Evolutionary conservation across 2,888 invertebrate genomes (phyloP).

Genomic region (Acanthosoma haemorrhoidale): DNA sequence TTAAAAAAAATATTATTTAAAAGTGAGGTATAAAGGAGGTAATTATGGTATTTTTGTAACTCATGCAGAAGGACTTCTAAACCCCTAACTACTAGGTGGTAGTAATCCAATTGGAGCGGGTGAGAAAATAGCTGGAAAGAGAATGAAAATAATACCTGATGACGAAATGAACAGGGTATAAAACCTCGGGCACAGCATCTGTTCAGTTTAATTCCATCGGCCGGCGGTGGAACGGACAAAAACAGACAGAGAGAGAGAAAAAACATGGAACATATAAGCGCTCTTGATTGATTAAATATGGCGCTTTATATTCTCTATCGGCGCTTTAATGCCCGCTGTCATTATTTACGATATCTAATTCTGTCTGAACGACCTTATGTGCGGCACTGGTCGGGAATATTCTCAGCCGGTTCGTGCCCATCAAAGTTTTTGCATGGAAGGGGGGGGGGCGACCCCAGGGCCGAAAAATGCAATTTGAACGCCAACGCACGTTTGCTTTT

Average conservation of each 20-base stretch:
- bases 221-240: no score
- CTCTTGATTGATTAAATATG: slow-evolving; percentile 14
- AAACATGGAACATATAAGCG: background rate
- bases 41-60: no score
- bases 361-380: background rate
- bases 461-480: slow-evolving; percentile 33
- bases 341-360: slow-evolving; percentile 8
- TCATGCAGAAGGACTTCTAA: no score
- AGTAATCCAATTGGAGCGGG: no score
- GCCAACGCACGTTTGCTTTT: slow-evolving; percentile 32
- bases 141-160: no score
- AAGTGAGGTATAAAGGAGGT: no score
- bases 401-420: slow-evolving; percentile 5
- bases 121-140: no score
- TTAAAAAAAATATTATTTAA: no score
- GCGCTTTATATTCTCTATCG: slow-evolving; percentile 13
- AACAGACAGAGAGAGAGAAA: background rate
- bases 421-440: slow-evolving; percentile 20
- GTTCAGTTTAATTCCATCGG: no score
- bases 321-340: background rate
- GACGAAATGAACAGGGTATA: no score
- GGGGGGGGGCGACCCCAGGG: background rate
- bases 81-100: no score
- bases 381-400: slow-evolving; percentile 1
- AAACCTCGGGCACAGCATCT: no score